Evolutionary conservation across 2,888 invertebrate species (phyloP).

Genomic region (Agonopterix heracliana): DNA sequence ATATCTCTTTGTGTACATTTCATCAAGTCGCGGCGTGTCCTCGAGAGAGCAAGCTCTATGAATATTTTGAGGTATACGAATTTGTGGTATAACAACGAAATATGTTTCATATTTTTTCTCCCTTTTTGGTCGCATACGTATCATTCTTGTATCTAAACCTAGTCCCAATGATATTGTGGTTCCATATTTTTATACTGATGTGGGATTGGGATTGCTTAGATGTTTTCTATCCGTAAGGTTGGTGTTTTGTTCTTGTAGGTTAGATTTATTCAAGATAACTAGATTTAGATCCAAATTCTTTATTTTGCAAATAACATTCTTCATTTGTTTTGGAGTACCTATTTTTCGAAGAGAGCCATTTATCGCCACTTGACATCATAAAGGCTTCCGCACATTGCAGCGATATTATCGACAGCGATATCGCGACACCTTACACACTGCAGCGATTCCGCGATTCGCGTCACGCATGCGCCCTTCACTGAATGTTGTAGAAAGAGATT

Average conservation of each 20-base stretch:
- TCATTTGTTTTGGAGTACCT: no score
- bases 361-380: no score
- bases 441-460: no score
- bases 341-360: no score
- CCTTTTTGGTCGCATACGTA: slow-evolving; percentile 11
- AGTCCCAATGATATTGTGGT: slow-evolving; percentile 32
- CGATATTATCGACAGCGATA: no score
- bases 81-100: slow-evolving; percentile 38
- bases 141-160: slow-evolving; percentile 22
- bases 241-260: slow-evolving; percentile 48
- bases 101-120: slow-evolving; percentile 23
- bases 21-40: slow-evolving; percentile 35
- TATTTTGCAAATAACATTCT: slow-evolving; percentile 10
- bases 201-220: slow-evolving; percentile 43
- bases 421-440: no score
- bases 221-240: slow-evolving; percentile 35
- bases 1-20: slow-evolving; percentile 47
- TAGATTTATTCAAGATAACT: slow-evolving; percentile 37
- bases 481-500: no score
- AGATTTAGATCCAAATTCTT: slow-evolving; percentile 31
- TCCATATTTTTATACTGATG: slow-evolving; percentile 46
- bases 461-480: no score
- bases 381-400: no score
- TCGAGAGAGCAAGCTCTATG: slow-evolving; percentile 52
- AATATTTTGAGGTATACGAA: slow-evolving; percentile 56